Percentiles rank a stretch among this genome's conserved stretches.
Evolutionary conservation across 2,113 vertebrate genomes (phyloP).

Genomic region (Oncorhynchus tshawytscha): DNA sequence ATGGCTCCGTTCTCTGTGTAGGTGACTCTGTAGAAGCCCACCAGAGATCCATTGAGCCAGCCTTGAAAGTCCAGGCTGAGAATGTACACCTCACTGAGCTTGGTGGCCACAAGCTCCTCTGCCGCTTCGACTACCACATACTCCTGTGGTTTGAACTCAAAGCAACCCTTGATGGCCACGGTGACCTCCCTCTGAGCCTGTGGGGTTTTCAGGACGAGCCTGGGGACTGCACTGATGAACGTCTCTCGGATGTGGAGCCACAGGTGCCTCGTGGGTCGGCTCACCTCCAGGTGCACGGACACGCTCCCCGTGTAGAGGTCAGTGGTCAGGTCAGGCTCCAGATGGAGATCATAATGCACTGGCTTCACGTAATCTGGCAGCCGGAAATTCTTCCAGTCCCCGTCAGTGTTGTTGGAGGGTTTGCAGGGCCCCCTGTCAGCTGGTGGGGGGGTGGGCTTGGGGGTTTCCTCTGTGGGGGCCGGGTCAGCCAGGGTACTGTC

Average conservation of each 20-base stretch:
- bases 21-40: conserved; percentile 92
- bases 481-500: conserved; percentile 33
- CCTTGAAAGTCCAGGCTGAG: conserved; percentile 88
- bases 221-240: conserved; percentile 75
- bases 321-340: conserved; percentile 77
- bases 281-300: conserved; percentile 72
- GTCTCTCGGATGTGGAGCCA: conserved; percentile 93
- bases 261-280: conserved; percentile 66
- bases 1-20: conserved; percentile 75
- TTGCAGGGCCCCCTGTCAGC: conserved; percentile 67
- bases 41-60: conserved; percentile 87
- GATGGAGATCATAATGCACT: conserved; percentile 84
- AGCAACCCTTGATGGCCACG: conserved; percentile 74
- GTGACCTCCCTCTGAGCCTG: conserved; percentile 38
- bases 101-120: conserved; percentile 47
- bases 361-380: conserved; percentile 81
- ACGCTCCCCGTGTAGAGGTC: conserved; percentile 85
- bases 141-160: conserved; percentile 79
- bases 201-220: conserved; percentile 48
- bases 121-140: conserved; percentile 85
- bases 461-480: neutral
- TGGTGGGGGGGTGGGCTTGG: neutral
- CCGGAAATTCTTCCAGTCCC: conserved; percentile 84
- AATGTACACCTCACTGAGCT: conserved; percentile 58
- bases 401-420: conserved; percentile 66